These are phyloP conservation scores for Pteronotus mesoamericanus DNA, from an alignment of 2,797 vertebrate genomes.

Conservation along the genomic window DNA sequence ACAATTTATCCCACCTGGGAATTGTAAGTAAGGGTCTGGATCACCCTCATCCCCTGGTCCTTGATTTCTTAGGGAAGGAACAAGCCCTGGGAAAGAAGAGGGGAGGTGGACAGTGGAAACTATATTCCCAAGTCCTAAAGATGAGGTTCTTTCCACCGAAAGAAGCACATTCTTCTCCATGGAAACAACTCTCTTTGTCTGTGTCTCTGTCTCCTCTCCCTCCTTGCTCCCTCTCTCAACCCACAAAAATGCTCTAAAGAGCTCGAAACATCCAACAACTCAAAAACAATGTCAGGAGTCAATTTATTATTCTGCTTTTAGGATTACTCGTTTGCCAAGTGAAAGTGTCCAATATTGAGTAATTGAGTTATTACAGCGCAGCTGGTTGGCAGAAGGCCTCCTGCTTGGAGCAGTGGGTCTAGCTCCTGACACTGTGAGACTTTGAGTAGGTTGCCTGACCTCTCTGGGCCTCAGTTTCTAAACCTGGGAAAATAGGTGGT, in stretches of 20 bases:
- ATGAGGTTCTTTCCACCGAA: neutral
- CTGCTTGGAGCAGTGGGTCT: neutral
- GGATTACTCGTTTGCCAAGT: neutral
- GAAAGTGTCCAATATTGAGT: neutral
- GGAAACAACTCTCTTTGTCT: neutral
- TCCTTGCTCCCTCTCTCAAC: neutral
- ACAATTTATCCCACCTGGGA: slow-evolving; percentile 5
- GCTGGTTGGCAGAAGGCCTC: neutral
- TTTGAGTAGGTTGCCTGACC: neutral
- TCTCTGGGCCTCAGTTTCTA: neutral
- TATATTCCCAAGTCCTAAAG: neutral
- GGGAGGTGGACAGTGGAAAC: neutral
- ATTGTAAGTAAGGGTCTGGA: slow-evolving; percentile 1
- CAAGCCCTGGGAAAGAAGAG: neutral
- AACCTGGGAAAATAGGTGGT: neutral
- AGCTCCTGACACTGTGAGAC: neutral
- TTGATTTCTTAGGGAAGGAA: neutral
- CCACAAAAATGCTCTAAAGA: slow-evolving; percentile 24
- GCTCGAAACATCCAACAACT: neutral
- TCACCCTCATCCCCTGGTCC: neutral
- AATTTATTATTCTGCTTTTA: neutral
- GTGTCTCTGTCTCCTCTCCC: neutral
- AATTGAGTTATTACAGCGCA: neutral
- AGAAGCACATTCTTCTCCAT: neutral
- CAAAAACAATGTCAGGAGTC: neutral